These are phyloP conservation scores for Cyphomyrus discorhynchus DNA, from an alignment of 2,113 vertebrate genomes.

Conservation along the genomic window DNA sequence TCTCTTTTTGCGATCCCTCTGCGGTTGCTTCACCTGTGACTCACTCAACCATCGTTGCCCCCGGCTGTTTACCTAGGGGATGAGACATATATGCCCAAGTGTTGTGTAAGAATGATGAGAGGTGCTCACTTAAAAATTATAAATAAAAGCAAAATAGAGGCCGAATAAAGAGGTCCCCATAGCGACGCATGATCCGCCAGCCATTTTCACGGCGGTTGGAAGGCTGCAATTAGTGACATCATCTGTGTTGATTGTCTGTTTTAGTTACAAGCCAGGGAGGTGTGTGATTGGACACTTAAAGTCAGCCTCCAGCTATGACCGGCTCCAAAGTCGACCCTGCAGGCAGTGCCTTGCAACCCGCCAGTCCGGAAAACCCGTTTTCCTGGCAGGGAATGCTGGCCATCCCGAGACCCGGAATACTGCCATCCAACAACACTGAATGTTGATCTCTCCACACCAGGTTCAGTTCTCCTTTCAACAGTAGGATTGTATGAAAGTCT, in stretches of 20 bases:
- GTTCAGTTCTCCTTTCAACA: background rate
- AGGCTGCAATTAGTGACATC: conserved; percentile 51
- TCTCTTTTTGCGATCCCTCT: background rate
- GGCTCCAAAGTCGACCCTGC: conserved; percentile 30
- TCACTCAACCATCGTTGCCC: conserved; percentile 27
- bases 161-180: conserved; percentile 36
- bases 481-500: background rate
- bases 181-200: conserved; percentile 46
- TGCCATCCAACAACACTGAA: background rate
- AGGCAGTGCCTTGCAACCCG: conserved; percentile 22
- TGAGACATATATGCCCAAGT: background rate
- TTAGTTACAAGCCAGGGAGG: conserved; percentile 50
- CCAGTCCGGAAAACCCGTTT: background rate
- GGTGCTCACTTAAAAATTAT: conserved; percentile 45
- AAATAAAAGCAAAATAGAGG: conserved; percentile 26
- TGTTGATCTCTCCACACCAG: background rate
- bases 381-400: background rate
- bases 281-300: conserved; percentile 48
- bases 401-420: background rate
- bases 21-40: conserved; percentile 19
- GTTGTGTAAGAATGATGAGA: conserved; percentile 29
- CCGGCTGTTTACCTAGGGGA: conserved; percentile 15
- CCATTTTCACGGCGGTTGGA: conserved; percentile 41
- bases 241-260: conserved; percentile 58
- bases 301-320: conserved; percentile 39